Percentiles rank a stretch among this genome's conserved stretches.
Evolutionary conservation across 2,797 vertebrate genomes (phyloP).

Genomic region (Phalanger gymnotis): DNA sequence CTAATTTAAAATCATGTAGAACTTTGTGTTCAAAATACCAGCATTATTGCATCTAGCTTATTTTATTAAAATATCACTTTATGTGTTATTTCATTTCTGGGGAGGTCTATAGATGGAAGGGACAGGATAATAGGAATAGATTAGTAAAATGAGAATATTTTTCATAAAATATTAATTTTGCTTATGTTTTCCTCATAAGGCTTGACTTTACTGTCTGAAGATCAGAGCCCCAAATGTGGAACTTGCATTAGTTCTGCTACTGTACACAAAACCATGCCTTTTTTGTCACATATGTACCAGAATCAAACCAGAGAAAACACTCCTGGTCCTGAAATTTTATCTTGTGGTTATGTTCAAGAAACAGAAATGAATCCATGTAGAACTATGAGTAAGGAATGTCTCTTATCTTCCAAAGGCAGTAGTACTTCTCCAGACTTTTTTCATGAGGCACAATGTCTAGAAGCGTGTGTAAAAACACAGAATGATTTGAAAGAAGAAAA

Average conservation of each 20-base stretch:
- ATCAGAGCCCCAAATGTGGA: constrained; percentile 63
- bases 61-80: background rate
- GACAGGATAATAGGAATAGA: background rate
- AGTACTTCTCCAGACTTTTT: constrained; percentile 60
- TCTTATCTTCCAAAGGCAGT: constrained; percentile 64
- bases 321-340: background rate
- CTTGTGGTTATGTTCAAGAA: background rate
- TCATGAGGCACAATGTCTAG: constrained; percentile 71
- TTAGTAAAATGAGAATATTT: constrained; percentile 3
- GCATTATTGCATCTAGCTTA: background rate
- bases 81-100: background rate
- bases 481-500: constrained; percentile 72
- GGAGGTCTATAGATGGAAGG: background rate
- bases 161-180: constrained; percentile 28
- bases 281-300: constrained; percentile 21
- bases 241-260: constrained; percentile 34
- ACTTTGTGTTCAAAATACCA: constrained; percentile 19
- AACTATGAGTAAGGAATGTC: constrained; percentile 64
- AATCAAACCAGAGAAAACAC: constrained; percentile 64
- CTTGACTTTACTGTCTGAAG: constrained; percentile 61
- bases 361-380: constrained; percentile 57
- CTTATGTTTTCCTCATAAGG: constrained; percentile 68
- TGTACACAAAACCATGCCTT: constrained; percentile 39
- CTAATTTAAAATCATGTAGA: constrained; percentile 6
- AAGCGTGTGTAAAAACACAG: constrained; percentile 62